These are phyloP conservation scores for Podargus strigoides DNA, from an alignment of 2,797 vertebrate genomes.

Conservation along the genomic window DNA sequence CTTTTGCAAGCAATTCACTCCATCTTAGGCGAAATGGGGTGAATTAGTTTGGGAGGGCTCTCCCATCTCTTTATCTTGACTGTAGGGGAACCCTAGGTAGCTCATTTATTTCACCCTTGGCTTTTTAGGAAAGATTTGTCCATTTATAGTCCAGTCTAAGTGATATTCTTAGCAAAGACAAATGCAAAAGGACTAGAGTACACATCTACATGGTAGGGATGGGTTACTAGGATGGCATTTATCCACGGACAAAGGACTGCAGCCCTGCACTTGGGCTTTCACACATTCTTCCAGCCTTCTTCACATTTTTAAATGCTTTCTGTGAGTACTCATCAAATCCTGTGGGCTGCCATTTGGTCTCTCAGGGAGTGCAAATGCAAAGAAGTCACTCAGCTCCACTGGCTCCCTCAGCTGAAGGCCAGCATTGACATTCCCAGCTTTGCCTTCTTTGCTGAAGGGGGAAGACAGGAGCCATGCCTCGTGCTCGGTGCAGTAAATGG, in stretches of 20 bases:
- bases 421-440: background rate
- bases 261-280: background rate
- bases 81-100: background rate
- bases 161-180: background rate
- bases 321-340: background rate
- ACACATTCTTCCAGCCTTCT: background rate
- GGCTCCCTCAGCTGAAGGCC: background rate
- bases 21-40: background rate
- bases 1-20: background rate
- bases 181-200: background rate
- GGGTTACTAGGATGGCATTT: background rate
- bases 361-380: background rate
- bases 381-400: background rate
- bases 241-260: background rate
- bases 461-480: background rate
- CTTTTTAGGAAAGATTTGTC: background rate
- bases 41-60: accelerated
- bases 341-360: background rate
- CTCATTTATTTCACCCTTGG: background rate
- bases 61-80: background rate
- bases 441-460: background rate
- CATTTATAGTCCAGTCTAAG: background rate
- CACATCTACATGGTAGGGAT: background rate
- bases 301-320: background rate
- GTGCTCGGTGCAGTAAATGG: background rate